Evolutionary conservation across 37 sponge, comb jelly and placozoan genomes (phyloP), one percentile per base, ranked within the genome.

Genomic region (Eunapius fragilis): DNA sequence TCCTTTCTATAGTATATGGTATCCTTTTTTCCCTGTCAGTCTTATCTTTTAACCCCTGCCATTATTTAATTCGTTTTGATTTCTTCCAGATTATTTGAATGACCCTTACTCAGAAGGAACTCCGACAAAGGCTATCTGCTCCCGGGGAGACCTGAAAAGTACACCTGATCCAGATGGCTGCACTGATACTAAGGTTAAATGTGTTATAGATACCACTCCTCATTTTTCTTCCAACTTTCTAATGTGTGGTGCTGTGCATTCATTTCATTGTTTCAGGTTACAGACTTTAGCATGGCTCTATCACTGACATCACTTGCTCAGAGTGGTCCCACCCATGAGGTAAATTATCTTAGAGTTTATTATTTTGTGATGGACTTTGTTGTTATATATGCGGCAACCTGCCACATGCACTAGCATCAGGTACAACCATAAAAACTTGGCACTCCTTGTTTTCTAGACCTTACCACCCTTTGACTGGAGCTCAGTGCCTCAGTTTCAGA

Each of bases 291-390:
- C 48, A 74, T 80, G 76, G 90, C 90, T 49, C 27, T 37, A 47
- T 23, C 28, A 33, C 7, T 71, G 76, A n/a, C 70, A 3, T 47
- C 90, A 23, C 25, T n/a, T 22, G 81, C 81, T 19, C 17, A 67
- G 69, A 89, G 74, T 80, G 90, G 90, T 9, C 90, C 90, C 2
- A 89, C 90, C n/a, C 75, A 89, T 48, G 85, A 89, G 90, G 90
- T 85, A 41, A 12, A 25, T 74, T 33, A 11, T 4, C 9, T 45
- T 45, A 9, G n/a, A n/a, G n/a, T n/a, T n/a, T n/a, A n/a, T n/a
- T n/a, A n/a, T n/a, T n/a, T n/a, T n/a, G n/a, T n/a, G n/a, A n/a
- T n/a, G n/a, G n/a, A n/a, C n/a, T n/a, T n/a, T n/a, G n/a, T n/a
- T n/a, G n/a, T n/a, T n/a, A n/a, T n/a, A n/a, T n/a, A n/a, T n/a